A percentile compares a stretch with the other conserved stretches of the same genome.
Conservation (phyloP, 2,113 vertebrate species). For the Bothrops jararaca region DNA sequence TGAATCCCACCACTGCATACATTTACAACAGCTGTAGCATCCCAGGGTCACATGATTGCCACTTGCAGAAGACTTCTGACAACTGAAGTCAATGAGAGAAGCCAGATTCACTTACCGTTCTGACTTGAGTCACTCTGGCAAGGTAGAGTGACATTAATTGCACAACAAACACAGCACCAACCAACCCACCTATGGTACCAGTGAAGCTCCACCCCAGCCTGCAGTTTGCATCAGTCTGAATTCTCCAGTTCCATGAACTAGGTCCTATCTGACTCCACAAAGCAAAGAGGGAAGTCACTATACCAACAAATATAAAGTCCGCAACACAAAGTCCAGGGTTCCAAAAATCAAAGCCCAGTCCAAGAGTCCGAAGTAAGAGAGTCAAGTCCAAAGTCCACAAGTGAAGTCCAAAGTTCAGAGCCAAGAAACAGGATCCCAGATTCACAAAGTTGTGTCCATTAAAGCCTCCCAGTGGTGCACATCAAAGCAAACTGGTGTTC, state of each 20-base stretch:
- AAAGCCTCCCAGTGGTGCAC: not conserved
- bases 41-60: not conserved
- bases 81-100: not conserved
- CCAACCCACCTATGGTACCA: no score
- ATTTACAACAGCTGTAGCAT: not conserved
- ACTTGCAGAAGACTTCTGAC: not conserved
- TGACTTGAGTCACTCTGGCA: not conserved
- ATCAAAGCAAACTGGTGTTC: not conserved
- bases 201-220: no score
- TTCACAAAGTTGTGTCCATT: not conserved
- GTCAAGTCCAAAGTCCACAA: not conserved
- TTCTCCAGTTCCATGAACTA: no score
- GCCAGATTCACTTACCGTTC: not conserved
- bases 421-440: not conserved
- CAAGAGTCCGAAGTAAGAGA: not conserved
- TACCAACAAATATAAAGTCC: not conserved
- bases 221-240: no score
- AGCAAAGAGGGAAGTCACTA: not conserved
- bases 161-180: no score
- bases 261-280: not conserved
- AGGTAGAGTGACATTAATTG: no score
- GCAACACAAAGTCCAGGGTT: not conserved
- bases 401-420: not conserved
- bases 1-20: no score
- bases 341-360: not conserved